Evolutionary conservation across 2,797 vertebrate species (phyloP), one percentile per base, ranked within the genome.

Genomic region (Microctenopoma steveboyesi): DNA sequence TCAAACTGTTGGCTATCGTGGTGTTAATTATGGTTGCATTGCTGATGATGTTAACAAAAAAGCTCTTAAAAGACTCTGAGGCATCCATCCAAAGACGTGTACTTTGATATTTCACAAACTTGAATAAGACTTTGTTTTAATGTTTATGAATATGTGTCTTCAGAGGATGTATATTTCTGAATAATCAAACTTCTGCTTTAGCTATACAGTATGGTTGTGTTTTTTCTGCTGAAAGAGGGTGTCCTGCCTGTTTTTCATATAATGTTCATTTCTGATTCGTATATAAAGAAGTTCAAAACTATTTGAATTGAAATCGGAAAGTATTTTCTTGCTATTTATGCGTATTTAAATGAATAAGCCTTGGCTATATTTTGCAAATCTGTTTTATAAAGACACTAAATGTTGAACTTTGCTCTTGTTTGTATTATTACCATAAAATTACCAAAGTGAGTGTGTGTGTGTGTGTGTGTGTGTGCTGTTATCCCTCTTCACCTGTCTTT

Each of bases 291-390:
- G 83, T 87, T 84, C 55, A 74, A 81, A 81, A 84, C 71, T 72
- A 83, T 91, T 91, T 84, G 79, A 91, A 92, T 88, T 90, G 72
- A 92, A 92, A 94, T 86, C 87, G 91, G 88, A 91, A 91, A 91
- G 87, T 93, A 93, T 94, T 94, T 94, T 94, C 91, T 92, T 93
- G 93, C 91, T 95, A 93, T 95, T 94, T 94, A 95, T 94, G 92
- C 88, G 88, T 95, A 94, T 95, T 95, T 94, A 93, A 94, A 95
- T 91, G 89, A 92, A 94, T 89, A 90, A 93, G 92, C 92, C 91
- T 93, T 92, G 92, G 92, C 94, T 95, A 93, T 95, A 94, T 95
- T 95, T 94, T 94, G 93, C 91, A 94, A 93, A 93, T 88, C 91
- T 92, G 92, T 94, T 95, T 94, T 94, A 93, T 94, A 94, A 93